Conservation (phyloP, 2,888 invertebrate genomes). For the Ypsolopha scabrella region DNA sequence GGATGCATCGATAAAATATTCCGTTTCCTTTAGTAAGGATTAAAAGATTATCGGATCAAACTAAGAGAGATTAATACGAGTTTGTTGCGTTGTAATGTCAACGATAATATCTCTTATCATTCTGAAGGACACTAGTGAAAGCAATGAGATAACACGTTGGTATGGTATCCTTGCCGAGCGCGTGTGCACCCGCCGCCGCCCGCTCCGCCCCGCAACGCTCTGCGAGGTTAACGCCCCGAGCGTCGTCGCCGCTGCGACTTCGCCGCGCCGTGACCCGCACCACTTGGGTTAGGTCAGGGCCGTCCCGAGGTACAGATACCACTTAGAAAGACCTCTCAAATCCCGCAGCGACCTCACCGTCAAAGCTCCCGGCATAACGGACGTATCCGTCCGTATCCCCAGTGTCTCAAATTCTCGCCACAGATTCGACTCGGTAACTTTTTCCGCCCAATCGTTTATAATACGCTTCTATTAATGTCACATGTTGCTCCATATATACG, state of each 20-base stretch:
- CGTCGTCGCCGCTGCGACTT: conserved; percentile 22
- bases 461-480: neutral
- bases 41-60: no score
- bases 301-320: conserved; percentile 26
- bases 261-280: conserved; percentile 55
- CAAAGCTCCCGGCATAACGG: neutral
- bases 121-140: no score
- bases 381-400: neutral
- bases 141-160: no score
- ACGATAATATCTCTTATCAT: no score
- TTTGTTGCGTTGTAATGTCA: no score
- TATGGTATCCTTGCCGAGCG: no score
- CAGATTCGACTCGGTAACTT: neutral
- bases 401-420: neutral
- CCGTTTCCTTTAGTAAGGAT: no score
- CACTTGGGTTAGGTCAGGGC: conserved; percentile 66
- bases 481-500: neutral
- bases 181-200: neutral
- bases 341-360: neutral
- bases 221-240: conserved; percentile 53
- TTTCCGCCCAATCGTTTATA: neutral
- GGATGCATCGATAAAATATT: no score
- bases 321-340: neutral
- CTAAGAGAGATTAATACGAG: no score
- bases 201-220: neutral